These are phyloP conservation scores for Meloidogyne chitwoodi DNA, from an alignment of 1,140 invertebrate genomes.

Conservation along the genomic window DNA sequence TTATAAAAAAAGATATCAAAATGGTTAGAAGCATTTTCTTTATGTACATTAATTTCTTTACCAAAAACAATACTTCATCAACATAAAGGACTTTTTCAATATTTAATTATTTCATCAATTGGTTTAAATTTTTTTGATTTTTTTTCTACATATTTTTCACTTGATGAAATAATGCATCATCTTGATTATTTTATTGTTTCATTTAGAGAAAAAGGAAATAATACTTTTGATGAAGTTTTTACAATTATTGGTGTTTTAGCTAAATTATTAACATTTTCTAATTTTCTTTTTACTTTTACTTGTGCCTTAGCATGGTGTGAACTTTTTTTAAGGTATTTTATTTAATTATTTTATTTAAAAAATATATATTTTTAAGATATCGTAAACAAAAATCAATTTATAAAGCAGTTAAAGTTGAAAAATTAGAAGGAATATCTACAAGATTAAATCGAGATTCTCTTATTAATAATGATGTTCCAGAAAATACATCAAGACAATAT, in stretches of 20 bases:
- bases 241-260: neutral
- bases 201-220: neutral
- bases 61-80: neutral
- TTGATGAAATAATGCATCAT: neutral
- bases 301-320: neutral
- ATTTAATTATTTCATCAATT: neutral
- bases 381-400: neutral
- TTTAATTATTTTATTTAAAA: neutral
- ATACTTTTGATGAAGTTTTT: neutral
- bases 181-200: neutral
- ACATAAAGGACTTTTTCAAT: neutral
- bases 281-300: neutral
- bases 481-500: neutral
- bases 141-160: neutral
- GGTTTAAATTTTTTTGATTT: neutral
- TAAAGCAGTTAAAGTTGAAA: neutral
- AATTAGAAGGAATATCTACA: neutral
- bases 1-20: neutral
- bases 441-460: neutral
- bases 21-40: neutral
- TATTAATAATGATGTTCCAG: neutral
- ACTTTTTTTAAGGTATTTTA: neutral
- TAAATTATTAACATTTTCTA: neutral
- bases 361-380: neutral
- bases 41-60: neutral